These are phyloP conservation scores for Tor tambroides DNA, from an alignment of 2,113 vertebrate genomes.

Conservation along the genomic window DNA sequence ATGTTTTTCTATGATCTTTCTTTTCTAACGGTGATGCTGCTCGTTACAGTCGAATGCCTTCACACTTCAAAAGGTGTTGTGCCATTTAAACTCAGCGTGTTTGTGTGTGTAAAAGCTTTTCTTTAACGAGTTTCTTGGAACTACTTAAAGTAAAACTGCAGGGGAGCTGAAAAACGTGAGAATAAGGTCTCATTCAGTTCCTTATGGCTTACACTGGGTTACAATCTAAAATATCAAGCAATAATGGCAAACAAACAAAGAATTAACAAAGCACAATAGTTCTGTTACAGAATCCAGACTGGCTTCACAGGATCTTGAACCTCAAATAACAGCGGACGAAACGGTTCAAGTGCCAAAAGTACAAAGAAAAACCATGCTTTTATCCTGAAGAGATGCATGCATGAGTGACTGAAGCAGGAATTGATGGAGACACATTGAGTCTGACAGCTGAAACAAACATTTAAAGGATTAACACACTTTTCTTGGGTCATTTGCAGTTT, in stretches of 20 bases:
- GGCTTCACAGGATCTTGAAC: background rate
- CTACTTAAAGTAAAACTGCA: background rate
- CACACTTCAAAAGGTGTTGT: background rate
- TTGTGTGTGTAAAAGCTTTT: background rate
- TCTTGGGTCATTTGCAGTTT: constrained; percentile 3
- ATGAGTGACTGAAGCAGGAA: constrained; percentile 45
- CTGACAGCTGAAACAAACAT: constrained; percentile 7
- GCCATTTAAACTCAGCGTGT: constrained; percentile 21
- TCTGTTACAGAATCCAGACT: background rate
- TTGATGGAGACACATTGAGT: no score
- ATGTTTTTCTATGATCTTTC: background rate
- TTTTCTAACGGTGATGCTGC: background rate
- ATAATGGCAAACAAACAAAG: background rate
- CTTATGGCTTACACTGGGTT: background rate
- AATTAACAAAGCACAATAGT: background rate
- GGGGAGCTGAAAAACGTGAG: background rate
- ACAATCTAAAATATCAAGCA: background rate
- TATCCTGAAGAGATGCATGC: constrained; percentile 37
- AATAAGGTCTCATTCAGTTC: background rate
- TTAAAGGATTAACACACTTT: constrained; percentile 22
- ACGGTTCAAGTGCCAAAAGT: background rate
- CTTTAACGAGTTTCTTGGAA: background rate
- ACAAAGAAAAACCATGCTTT: background rate
- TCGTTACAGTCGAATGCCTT: background rate
- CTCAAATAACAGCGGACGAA: background rate